Evolutionary conservation across 2,113 vertebrate species (phyloP).

Genomic region (Tupaia tana): DNA sequence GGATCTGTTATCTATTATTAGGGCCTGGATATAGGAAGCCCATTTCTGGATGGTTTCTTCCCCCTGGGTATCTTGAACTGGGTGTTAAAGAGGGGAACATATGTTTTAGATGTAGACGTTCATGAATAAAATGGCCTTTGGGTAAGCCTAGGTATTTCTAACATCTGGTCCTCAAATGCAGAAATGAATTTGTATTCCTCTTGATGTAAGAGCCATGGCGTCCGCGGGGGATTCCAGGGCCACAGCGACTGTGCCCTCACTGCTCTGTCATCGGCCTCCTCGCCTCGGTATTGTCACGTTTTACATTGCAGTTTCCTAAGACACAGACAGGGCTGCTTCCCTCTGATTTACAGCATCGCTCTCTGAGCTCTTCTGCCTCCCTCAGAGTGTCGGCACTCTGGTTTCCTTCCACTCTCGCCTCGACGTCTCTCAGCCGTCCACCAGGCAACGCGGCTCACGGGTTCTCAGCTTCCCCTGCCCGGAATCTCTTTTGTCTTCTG

Average conservation of each 20-base stretch:
- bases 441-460: background rate
- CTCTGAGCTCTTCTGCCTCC: background rate
- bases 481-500: background rate
- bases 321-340: background rate
- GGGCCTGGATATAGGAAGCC: slow-evolving; percentile 70
- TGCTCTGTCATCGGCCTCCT: slow-evolving; percentile 56
- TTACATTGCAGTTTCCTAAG: slow-evolving; percentile 56
- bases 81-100: slow-evolving; percentile 83
- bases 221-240: background rate
- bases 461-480: background rate
- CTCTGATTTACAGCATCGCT: slow-evolving; percentile 34
- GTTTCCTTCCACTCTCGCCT: background rate
- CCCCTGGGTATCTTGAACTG: slow-evolving; percentile 81
- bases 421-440: background rate
- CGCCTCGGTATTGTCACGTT: slow-evolving; percentile 37
- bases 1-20: slow-evolving; percentile 83
- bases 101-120: slow-evolving; percentile 82
- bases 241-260: background rate
- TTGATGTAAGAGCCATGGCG: slow-evolving; percentile 66
- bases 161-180: slow-evolving; percentile 82
- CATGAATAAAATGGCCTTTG: slow-evolving; percentile 82
- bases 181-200: slow-evolving; percentile 72
- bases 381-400: background rate
- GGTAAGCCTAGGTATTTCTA: slow-evolving; percentile 83
- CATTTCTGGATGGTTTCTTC: slow-evolving; percentile 77